Conservation (phyloP, 2,888 invertebrate species). For the Synanthedon vespiformis region DNA sequence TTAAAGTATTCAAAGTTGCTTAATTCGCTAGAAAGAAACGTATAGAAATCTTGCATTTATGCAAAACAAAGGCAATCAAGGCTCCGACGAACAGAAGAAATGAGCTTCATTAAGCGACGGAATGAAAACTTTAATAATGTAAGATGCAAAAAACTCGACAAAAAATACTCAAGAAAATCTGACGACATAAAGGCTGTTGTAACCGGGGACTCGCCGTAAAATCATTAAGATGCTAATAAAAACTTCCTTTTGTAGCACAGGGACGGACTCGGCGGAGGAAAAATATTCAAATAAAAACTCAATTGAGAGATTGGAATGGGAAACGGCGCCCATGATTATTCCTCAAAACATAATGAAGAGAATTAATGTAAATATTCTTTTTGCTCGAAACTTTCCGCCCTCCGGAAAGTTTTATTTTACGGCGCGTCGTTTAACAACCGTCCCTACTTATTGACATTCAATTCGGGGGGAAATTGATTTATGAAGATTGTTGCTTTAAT, state of each 20-base stretch:
- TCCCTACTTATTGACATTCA: constrained; percentile 71
- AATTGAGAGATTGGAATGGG: constrained; percentile 61
- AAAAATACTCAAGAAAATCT: constrained; percentile 72
- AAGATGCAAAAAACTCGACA: constrained; percentile 69
- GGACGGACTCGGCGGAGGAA: constrained; percentile 53
- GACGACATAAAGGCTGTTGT: constrained; percentile 72
- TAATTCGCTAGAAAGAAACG: constrained; percentile 59
- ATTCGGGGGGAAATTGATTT: constrained; percentile 70
- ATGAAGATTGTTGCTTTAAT: constrained; percentile 70
- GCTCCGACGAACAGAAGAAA: constrained; percentile 67
- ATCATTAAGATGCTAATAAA: constrained; percentile 73
- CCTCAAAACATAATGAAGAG: constrained; percentile 73
- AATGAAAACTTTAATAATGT: constrained; percentile 72
- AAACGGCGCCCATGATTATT: constrained; percentile 68
- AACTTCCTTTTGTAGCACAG: constrained; percentile 69
- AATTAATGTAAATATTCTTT: constrained; percentile 73
- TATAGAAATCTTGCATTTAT: constrained; percentile 70
- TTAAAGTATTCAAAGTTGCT: constrained; percentile 31
- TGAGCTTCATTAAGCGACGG: constrained; percentile 70
- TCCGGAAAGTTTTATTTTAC: constrained; percentile 70
- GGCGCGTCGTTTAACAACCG: constrained; percentile 67
- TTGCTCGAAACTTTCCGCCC: constrained; percentile 62
- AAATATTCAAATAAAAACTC: constrained; percentile 72
- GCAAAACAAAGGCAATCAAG: constrained; percentile 71
- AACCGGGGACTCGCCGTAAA: constrained; percentile 70